Base-by-base conservation (phyloP, 2,797 vertebrate species). In the Microctenopoma stevenorrisi region DNA sequence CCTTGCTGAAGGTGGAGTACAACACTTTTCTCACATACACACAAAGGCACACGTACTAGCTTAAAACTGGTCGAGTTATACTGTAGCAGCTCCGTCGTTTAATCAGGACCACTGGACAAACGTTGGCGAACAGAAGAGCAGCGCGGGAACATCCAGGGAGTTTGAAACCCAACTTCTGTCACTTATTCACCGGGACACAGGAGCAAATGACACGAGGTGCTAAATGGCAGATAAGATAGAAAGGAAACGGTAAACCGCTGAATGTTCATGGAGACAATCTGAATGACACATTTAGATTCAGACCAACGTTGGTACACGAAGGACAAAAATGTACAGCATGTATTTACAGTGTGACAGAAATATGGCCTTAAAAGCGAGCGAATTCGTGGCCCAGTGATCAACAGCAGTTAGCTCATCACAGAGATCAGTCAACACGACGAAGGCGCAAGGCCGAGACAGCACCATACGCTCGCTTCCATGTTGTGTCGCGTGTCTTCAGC, bases 31-130 rank as follows among this genome's bases (percentile, higher is more conserved):
- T 57, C 51, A 44, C 28, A 40, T 16, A 30, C 50, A 64, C 56
- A 40, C 28, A 38, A 30, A 40, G 18, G 44, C 67, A 78, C 74
- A 61, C 68, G 76, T 5, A 68, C 64, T 86, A 83, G 79, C 85
- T 90, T 90, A 83, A 81, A 85, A 76, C 83, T 88, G 87, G 86
- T 86, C 30, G 58, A 48, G 58, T 69, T 40, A 37, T 43, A 67
- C 46, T 76, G 71, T 67, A 87, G 85, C 83, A 89, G 87, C 83
- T 81, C 67, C 30, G 51, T 64, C 72, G 64, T 61, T 68, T 61
- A 28, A 57, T 22, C 22, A 50, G 43, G 72, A 79, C 64, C 70
- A 68, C 60, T 69, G 28, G 54, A 46, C 62, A 64, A 46, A 28
- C 51, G 26, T 30, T 11, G 44, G 54, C 0, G 22, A 79, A 51